Evolutionary conservation across 1,140 invertebrate genomes (phyloP).

Genomic region (Heterodera carotae): DNA sequence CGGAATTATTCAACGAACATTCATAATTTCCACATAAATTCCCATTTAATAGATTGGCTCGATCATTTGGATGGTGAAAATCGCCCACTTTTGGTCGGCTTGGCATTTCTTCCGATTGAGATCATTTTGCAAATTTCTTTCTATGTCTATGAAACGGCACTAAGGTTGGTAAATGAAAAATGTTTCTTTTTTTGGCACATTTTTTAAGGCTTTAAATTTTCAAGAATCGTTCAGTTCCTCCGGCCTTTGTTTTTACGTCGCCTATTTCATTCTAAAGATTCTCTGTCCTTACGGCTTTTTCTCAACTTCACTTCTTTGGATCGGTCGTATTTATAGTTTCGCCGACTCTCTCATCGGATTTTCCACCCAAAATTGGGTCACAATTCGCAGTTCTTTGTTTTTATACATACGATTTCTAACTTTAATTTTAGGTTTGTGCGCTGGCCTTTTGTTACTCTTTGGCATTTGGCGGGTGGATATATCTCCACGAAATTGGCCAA

Average conservation of each 20-base stretch:
- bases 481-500: conserved; percentile 50
- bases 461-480: conserved; percentile 61
- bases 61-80: conserved; percentile 66
- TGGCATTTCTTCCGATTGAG: conserved; percentile 76
- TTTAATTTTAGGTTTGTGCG: conserved; percentile 53
- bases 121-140: conserved; percentile 76
- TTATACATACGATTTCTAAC: conserved; percentile 21
- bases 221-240: conserved; percentile 44
- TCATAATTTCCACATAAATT: conserved; percentile 10
- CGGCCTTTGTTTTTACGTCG: conserved; percentile 47
- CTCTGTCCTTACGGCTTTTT: conserved; percentile 58
- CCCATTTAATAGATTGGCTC: conserved; percentile 74
- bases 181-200: conserved; percentile 1
- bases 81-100: conserved; percentile 72
- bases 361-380: conserved; percentile 54
- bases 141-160: conserved; percentile 70
- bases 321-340: conserved; percentile 51
- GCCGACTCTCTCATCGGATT: conserved; percentile 53
- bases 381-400: conserved; percentile 14
- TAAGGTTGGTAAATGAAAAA: conserved; percentile 41
- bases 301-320: conserved; percentile 46
- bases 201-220: conserved; percentile 10
- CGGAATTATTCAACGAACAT: too few species aligned
- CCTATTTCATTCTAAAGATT: conserved; percentile 56
- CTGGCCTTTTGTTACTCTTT: conserved; percentile 53